Evolutionary conservation across 2,888 invertebrate genomes (phyloP).

Genomic region (Polydrusus tereticollis): DNA sequence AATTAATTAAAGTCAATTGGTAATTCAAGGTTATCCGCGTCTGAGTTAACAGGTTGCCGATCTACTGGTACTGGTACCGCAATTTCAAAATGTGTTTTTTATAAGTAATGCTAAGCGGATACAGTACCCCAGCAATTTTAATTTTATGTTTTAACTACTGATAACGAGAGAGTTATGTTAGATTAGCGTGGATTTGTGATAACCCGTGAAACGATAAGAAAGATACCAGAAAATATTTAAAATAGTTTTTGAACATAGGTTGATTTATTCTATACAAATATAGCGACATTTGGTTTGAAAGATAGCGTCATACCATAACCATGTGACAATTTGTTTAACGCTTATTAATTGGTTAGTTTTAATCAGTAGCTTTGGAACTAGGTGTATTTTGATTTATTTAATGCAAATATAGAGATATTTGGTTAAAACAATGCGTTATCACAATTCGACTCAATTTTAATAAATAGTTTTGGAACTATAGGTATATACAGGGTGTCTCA

Average conservation of each 20-base stretch:
- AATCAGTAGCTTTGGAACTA: too few relatives aligned
- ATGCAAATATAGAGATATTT: too few relatives aligned
- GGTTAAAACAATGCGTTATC: too few relatives aligned
- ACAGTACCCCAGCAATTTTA: not conserved
- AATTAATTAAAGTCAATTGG: constrained; percentile 6
- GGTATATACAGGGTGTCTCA: too few relatives aligned
- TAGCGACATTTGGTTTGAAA: too few relatives aligned
- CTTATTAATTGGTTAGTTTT: too few relatives aligned
- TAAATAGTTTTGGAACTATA: too few relatives aligned
- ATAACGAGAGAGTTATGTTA: not conserved
- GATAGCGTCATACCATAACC: too few relatives aligned
- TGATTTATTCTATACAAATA: too few relatives aligned
- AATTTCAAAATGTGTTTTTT: not conserved
- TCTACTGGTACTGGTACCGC: not conserved
- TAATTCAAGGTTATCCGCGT: constrained; percentile 24
- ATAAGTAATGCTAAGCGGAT: not conserved
- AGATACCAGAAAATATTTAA: not conserved
- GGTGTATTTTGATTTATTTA: too few relatives aligned
- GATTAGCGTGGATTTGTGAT: constrained; percentile 10
- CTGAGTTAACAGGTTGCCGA: not conserved
- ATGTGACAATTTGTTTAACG: too few relatives aligned
- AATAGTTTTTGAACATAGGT: not conserved
- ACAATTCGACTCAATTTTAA: too few relatives aligned
- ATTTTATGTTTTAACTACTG: constrained; percentile 10
- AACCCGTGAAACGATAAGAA: constrained; percentile 7